These are phyloP conservation scores for Volucella zonaria DNA, from an alignment of 2,888 invertebrate genomes.

Conservation along the genomic window DNA sequence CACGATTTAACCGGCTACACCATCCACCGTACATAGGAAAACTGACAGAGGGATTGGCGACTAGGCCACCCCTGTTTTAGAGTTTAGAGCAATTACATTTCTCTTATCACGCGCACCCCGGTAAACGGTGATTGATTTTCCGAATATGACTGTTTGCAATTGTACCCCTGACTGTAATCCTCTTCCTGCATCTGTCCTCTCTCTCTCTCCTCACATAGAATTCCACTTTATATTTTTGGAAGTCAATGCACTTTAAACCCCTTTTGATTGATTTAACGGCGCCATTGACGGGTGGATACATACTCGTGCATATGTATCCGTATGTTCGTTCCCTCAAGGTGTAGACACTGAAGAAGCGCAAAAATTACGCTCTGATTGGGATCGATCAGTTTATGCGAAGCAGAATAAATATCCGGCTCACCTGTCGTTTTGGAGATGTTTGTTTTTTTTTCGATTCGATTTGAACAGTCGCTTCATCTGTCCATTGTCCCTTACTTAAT, in stretches of 20 bases:
- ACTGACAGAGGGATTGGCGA: not conserved
- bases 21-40: slow-evolving; percentile 9
- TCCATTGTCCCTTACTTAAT: slow-evolving; percentile 26
- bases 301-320: too few species aligned
- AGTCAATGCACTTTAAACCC: slow-evolving; percentile 42
- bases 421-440: slow-evolving; percentile 40
- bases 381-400: slow-evolving; percentile 7
- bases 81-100: not conserved
- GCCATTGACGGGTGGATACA: not conserved
- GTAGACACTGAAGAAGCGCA: too few species aligned
- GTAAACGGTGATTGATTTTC: slow-evolving; percentile 48
- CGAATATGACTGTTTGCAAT: slow-evolving; percentile 37
- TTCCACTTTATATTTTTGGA: not conserved
- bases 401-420: slow-evolving; percentile 42
- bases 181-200: not conserved
- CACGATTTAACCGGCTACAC: slow-evolving; percentile 31
- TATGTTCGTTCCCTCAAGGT: too few species aligned
- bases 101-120: slow-evolving; percentile 29
- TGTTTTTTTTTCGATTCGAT: not conserved
- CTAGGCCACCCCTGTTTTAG: too few species aligned
- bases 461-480: not conserved
- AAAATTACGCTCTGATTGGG: not conserved
- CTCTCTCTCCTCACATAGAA: not conserved
- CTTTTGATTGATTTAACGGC: slow-evolving; percentile 45
- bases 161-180: too few species aligned